phyloP scores from a whole-genome alignment of 2,888 invertebrate genomes.

The Leucophenga maculata region DNA sequence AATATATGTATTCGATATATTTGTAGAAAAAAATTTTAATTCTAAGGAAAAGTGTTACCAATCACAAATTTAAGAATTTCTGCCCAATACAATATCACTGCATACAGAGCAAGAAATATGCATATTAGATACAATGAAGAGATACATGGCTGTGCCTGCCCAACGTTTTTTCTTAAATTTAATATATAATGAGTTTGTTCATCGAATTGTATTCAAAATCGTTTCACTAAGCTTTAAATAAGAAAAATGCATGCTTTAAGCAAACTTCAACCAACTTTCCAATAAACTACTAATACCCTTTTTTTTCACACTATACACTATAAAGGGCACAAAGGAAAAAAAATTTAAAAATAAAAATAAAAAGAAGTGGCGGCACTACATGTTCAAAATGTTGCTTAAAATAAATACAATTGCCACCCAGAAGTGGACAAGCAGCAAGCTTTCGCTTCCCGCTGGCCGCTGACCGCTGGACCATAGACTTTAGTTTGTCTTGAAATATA shows the following conservation, averaged over 20 bases:
- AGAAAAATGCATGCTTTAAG: too few relatives aligned
- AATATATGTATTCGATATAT: conserved; percentile 42
- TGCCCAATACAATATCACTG: too few relatives aligned
- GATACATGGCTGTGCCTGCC: too few relatives aligned
- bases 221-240: neutral
- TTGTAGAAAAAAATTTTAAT: conserved; percentile 39
- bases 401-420: conserved; percentile 72
- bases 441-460: neutral
- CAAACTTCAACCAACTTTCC: neutral
- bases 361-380: conserved; percentile 31
- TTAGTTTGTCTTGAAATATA: conserved; percentile 3
- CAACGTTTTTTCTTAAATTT: too few relatives aligned
- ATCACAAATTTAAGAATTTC: too few relatives aligned
- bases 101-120: too few relatives aligned
- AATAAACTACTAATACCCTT: too few relatives aligned
- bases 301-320: too few relatives aligned
- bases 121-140: too few relatives aligned
- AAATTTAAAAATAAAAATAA: too few relatives aligned
- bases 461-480: conserved; percentile 20
- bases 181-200: too few relatives aligned
- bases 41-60: too few relatives aligned
- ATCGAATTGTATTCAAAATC: neutral
- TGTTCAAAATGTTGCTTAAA: conserved; percentile 48
- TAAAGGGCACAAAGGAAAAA: neutral
- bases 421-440: conserved; percentile 37